phyloP scores from a whole-genome alignment of 2,888 invertebrate species.

The Xanthorhoe designata region DNA sequence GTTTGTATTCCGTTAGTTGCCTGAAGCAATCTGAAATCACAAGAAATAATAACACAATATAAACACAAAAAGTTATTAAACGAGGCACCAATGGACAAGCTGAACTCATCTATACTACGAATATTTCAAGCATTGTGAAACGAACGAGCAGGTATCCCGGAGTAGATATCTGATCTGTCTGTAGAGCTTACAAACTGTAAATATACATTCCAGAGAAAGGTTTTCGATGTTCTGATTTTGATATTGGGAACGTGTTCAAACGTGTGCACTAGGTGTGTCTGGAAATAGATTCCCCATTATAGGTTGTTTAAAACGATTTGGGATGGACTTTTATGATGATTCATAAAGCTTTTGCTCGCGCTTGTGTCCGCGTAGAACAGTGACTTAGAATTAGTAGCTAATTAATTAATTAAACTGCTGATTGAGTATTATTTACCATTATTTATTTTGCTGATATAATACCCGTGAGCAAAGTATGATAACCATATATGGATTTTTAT shows the following conservation, averaged over 20 bases:
- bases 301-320: neutral
- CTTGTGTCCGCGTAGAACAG: too few relatives aligned
- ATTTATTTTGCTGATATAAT: too few relatives aligned
- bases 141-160: neutral
- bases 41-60: too few relatives aligned
- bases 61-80: conserved; percentile 1
- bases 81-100: neutral
- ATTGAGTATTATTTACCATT: too few relatives aligned
- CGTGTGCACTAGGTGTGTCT: neutral
- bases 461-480: too few relatives aligned
- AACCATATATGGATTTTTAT: too few relatives aligned
- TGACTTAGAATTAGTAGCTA: too few relatives aligned
- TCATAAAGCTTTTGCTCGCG: too few relatives aligned
- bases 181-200: conserved; percentile 8
- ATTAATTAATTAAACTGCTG: too few relatives aligned
- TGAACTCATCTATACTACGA: neutral
- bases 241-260: conserved; percentile 6
- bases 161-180: conserved; percentile 2
- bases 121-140: conserved; percentile 1
- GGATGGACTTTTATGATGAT: neutral
- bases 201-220: conserved; percentile 12
- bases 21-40: neutral
- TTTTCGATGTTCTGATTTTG: conserved; percentile 16
- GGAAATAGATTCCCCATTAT: neutral
- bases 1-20: neutral